These are phyloP conservation scores for Troides aeacus DNA, from an alignment of 2,888 invertebrate species.

Conservation along the genomic window DNA sequence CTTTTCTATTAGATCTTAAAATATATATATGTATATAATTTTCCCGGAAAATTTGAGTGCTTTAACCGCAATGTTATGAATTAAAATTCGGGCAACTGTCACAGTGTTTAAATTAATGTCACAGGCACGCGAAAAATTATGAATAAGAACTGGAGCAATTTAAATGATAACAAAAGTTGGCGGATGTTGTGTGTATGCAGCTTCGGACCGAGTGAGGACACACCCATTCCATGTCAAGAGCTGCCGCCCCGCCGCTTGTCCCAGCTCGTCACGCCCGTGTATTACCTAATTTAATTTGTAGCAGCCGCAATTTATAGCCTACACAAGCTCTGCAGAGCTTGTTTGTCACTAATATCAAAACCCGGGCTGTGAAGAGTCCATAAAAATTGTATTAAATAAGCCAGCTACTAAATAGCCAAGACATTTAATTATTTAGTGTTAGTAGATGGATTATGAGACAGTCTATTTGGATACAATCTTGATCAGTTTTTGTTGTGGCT, in stretches of 20 bases:
- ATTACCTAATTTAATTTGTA: slow-evolving; percentile 80
- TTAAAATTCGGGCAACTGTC: slow-evolving; percentile 21
- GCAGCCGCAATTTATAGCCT: slow-evolving; percentile 73
- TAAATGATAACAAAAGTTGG: slow-evolving; percentile 44
- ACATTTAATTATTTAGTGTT: too few species aligned
- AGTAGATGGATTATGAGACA: too few species aligned
- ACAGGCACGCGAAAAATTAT: slow-evolving; percentile 19
- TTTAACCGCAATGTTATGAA: not conserved
- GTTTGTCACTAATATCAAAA: slow-evolving; percentile 55
- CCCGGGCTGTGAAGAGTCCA: slow-evolving; percentile 36
- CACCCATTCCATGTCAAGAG: slow-evolving; percentile 74
- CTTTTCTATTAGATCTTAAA: too few species aligned
- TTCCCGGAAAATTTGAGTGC: not conserved
- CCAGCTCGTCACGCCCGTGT: slow-evolving; percentile 73
- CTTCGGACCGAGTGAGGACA: slow-evolving; percentile 51
- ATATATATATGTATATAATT: not conserved
- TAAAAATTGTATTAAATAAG: too few species aligned
- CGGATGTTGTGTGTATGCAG: slow-evolving; percentile 42
- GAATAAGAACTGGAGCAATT: slow-evolving; percentile 28
- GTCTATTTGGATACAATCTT: too few species aligned
- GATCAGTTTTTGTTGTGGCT: too few species aligned
- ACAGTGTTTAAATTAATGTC: slow-evolving; percentile 16
- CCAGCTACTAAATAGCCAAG: not conserved
- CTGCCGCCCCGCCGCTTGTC: slow-evolving; percentile 63
- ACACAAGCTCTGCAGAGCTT: slow-evolving; percentile 65